Evolutionary conservation across 2,888 invertebrate species (phyloP), one percentile per base, ranked within the genome.

Genomic region (Adelognathus sp.): DNA sequence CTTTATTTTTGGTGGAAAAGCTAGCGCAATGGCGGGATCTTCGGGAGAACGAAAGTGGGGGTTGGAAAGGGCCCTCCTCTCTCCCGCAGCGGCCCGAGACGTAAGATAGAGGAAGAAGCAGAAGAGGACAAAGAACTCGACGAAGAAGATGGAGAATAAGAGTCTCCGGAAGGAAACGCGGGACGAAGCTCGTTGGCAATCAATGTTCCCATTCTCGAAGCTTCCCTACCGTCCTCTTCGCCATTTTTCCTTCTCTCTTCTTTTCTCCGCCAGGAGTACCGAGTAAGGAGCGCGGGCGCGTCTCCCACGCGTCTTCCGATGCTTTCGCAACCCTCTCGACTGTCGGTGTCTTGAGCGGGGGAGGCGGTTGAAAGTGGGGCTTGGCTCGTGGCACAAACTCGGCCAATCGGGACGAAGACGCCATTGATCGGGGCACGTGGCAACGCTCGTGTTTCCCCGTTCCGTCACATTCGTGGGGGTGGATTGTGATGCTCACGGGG

Each of bases 351-450:
- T 74, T 75, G 81, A 83, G 84, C 82, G 79, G 76, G 79, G 72
- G 81, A 70, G 71, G 83, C 16, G 44, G 9, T 3, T 14, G 44
- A 44, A 21, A 82, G 86, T 85, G 88, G 82, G 86, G 89, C 86
- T 87, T 87, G 88, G 88, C 84, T 87, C 86, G 66, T 24, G 70
- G 84, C 85, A 41, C 36, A 66, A 83, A 84, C 85, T 89, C 88
- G 86, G 86, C 91, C 91, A 91, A 89, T 88, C 88, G 87, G 87
- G 86, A 86, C 81, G 84, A 86, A 90, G 91, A 90, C 90, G 91
- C 90, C 91, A 91, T 91, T 91, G 91, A 91, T 91, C 91, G 90
- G 46, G 21, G 90, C 90, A 91, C 90, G 91, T 90, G 91, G 89
- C 90, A 86, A 87, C 46, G 85, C 85, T 86, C 87, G 88, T 87